Evolutionary conservation across 2,797 vertebrate species (phyloP), one percentile per base, ranked within the genome.

Genomic region (Ispidina lecontei): DNA sequence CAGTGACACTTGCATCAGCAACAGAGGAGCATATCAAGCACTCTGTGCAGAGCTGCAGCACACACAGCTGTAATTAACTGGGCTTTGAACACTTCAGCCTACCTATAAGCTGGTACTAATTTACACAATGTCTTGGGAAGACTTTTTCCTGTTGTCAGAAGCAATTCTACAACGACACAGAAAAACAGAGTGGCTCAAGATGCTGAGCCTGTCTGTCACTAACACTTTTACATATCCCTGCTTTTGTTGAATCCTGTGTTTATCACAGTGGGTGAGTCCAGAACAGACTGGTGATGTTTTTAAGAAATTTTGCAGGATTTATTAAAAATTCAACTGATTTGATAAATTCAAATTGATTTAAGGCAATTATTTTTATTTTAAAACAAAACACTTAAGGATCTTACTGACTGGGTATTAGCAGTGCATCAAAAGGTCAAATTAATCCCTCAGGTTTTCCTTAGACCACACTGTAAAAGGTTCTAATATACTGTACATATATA

Each of bases 1-100:
- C 37, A 35, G 39, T 9, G 3, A 68, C 8, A 10, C 55, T 77
- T 77, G 13, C 70, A 65, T 23, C 70, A 71, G n/a, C 37, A 39
- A 4, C 0, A 0, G 17, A n/a, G 51, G 17, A 55, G 23, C 0
- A 0, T 4, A 29, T 3, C 4, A 3, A 43, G 18, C 26, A 12
- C 51, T 21, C 11, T 2, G 10, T 19, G 2, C 75, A 71, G 41
- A 47, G 19, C 68, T 44, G 49, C 35, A 39, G 70, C 35, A 37
- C 59, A 29, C 46, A 21, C 29, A 56, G 47, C 31, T 88, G 31
- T 15, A 44, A 41, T 5, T 55, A 90, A 55, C 51, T 20, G 6
- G 14, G 28, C 51, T 76, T 65, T 35, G 49, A 67, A 51, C 18
- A 23, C 16, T 41, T 21, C 21, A 54, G 16, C 31, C 46, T 20